phyloP scores from a whole-genome alignment of 2,113 vertebrate species.

The Emydura subglobosa region DNA sequence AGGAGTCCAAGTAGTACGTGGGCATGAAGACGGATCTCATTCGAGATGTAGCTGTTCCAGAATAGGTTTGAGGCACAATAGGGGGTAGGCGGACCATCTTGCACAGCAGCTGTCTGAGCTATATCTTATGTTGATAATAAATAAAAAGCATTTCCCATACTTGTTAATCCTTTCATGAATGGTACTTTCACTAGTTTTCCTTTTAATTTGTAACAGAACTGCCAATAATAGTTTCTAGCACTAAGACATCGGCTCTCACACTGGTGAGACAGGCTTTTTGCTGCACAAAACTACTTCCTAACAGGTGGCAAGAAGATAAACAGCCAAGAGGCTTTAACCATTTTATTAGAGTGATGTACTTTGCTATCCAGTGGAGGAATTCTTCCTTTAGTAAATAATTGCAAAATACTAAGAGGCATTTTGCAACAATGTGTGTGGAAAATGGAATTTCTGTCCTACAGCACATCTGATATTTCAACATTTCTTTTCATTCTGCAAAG shows the following conservation, averaged over 20 bases:
- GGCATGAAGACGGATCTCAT: neutral
- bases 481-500: no score
- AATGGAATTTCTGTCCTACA: no score
- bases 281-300: neutral
- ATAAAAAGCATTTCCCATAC: neutral
- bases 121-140: neutral
- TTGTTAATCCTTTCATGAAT: neutral
- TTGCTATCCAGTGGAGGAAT: no score
- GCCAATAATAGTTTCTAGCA: neutral
- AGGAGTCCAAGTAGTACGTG: neutral
- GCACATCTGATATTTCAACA: no score
- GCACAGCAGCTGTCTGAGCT: neutral
- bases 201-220: neutral
- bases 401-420: no score
- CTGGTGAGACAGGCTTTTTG: neutral
- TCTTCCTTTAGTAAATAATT: no score
- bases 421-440: no score
- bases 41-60: neutral
- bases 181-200: fast-evolving
- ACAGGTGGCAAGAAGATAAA: neutral
- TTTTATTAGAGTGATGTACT: no score
- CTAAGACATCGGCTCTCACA: neutral
- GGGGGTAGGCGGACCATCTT: neutral
- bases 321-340: no score
- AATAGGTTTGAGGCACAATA: neutral